Percentiles rank a stretch among this genome's conserved stretches.
Conservation (phyloP, 2,113 vertebrate genomes). For the Leuciscus idus region DNA sequence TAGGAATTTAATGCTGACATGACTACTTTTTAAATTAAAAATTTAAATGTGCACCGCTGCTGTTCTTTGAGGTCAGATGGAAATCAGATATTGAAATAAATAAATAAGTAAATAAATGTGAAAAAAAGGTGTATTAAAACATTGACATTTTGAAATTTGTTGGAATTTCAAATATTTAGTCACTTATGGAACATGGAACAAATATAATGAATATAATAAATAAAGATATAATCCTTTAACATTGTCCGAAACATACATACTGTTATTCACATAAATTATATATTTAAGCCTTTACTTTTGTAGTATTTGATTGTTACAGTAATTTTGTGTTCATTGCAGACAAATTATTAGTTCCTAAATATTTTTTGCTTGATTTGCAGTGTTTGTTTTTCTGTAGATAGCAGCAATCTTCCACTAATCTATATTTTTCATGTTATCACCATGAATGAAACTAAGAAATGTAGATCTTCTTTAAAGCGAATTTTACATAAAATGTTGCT, state of each 20-base stretch:
- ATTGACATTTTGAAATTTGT: no score
- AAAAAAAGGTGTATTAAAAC: no score
- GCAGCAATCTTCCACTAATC: no score
- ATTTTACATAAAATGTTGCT: no score
- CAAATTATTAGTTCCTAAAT: not conserved
- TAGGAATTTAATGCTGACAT: not conserved
- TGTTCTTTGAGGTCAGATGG: not conserved
- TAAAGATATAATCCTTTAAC: not conserved
- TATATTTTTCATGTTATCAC: no score
- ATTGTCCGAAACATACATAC: not conserved
- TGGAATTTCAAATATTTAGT: not conserved
- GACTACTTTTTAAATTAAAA: not conserved
- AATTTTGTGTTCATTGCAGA: not conserved
- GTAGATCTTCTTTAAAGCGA: no score
- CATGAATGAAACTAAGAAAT: no score
- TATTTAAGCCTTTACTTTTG: no score
- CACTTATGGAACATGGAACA: not conserved
- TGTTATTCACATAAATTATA: not conserved
- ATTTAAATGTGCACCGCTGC: not conserved
- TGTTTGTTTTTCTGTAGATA: no score
- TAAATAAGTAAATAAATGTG: no score
- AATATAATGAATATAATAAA: not conserved
- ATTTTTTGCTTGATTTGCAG: no score
- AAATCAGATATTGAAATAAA: not conserved
- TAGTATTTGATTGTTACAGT: not conserved